Conservation (phyloP, 2,797 vertebrate genomes). For the Bovichtus variegatus region DNA sequence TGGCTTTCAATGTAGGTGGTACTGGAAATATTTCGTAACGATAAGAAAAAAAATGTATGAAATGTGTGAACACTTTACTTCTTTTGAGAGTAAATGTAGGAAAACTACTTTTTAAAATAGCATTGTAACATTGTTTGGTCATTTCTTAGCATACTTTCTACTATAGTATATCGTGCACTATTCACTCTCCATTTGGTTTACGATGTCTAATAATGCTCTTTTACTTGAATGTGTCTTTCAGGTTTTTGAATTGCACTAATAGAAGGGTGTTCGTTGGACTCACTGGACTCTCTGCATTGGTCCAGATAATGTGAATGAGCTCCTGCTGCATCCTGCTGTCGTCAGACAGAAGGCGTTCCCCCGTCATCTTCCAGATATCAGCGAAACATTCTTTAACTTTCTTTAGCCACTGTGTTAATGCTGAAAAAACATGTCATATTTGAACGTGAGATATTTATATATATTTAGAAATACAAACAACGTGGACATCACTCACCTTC, state of each 20-base stretch:
- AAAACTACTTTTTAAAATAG: too few species aligned
- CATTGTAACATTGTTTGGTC: not conserved
- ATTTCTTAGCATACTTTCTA: not conserved
- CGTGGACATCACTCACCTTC: constrained; percentile 84
- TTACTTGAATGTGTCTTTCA: not conserved
- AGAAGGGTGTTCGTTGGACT: constrained; percentile 45
- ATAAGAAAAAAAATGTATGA: not conserved
- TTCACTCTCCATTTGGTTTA: not conserved
- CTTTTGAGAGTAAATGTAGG: too few species aligned
- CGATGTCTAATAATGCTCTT: not conserved
- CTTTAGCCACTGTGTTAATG: constrained; percentile 89
- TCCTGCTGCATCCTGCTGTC: constrained; percentile 69
- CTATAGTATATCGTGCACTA: not conserved
- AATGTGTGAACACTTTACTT: too few species aligned
- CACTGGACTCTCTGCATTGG: constrained; percentile 90
- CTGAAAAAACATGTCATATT: constrained; percentile 75
- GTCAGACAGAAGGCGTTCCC: constrained; percentile 74
- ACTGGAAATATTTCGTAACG: not conserved
- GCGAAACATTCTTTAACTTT: constrained; percentile 82
- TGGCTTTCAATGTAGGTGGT: not conserved
- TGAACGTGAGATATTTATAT: constrained; percentile 1
- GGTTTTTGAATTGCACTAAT: not conserved
- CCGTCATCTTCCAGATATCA: constrained; percentile 80
- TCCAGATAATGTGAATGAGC: constrained; percentile 88
- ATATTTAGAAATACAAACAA: too few species aligned